phyloP scores from a whole-genome alignment of 30 jellyfish, hydroid and myxozoan genomes.

The Catostylus mosaicus region DNA sequence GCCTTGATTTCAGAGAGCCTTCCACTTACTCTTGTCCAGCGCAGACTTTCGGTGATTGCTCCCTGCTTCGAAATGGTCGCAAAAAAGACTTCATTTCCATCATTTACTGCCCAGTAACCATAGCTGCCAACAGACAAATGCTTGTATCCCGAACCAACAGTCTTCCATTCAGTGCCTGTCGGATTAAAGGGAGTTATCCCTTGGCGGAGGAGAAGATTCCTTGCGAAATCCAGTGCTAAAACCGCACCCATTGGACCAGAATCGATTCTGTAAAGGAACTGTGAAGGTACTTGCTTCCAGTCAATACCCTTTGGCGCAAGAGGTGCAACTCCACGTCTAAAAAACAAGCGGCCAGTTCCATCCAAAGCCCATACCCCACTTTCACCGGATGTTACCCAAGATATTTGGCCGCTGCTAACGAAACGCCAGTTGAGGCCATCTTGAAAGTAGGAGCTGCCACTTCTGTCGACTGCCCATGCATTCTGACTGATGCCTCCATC shows the following conservation, averaged over 20 bases:
- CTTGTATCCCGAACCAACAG: slow-evolving; percentile 54
- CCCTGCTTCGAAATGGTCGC: slow-evolving; percentile 50
- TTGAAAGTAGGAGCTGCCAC: slow-evolving; percentile 46
- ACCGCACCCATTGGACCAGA: slow-evolving; percentile 82
- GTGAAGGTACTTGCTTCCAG: slow-evolving; percentile 57
- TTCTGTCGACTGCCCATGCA: slow-evolving; percentile 73
- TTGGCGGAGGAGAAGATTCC: slow-evolving; percentile 66
- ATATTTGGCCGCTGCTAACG: slow-evolving; percentile 23
- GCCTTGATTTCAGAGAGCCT: slow-evolving; percentile 65
- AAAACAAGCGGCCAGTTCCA: slow-evolving; percentile 28
- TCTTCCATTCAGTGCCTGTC: slow-evolving; percentile 77
- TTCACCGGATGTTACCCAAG: slow-evolving; percentile 83
- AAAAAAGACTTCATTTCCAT: slow-evolving; percentile 60
- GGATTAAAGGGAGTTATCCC: slow-evolving; percentile 70
- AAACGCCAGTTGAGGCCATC: slow-evolving; percentile 60
- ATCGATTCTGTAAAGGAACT: slow-evolving; percentile 52
- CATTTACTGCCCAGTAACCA: slow-evolving; percentile 84
- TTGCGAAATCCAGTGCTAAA: slow-evolving; percentile 66
- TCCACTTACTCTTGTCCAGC: slow-evolving; percentile 68
- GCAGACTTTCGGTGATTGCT: slow-evolving; percentile 21
- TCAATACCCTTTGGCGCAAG: slow-evolving; percentile 68
- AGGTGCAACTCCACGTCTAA: slow-evolving; percentile 61
- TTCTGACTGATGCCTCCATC: slow-evolving; percentile 67
- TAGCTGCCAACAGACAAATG: slow-evolving; percentile 77
- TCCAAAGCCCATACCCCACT: slow-evolving; percentile 95